Base-by-base conservation (phyloP, 1,140 invertebrate genomes). In the Arctopsyche grandis region DNA sequence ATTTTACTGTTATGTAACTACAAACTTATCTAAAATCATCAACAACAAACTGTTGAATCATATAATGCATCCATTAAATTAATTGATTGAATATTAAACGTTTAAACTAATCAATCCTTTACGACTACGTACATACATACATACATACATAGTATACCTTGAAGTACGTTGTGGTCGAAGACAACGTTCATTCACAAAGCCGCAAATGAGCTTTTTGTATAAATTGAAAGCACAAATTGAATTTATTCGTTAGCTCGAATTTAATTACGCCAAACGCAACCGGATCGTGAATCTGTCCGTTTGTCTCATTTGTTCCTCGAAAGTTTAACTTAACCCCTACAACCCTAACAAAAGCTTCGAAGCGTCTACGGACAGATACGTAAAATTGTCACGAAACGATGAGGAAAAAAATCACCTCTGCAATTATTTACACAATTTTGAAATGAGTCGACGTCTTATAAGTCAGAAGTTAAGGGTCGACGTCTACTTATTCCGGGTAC, bases 361-460 rank as follows among this genome's bases (percentile, higher is more conserved):
- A 9, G 56, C 16, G 7, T 19, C 16, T 19, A 60, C 5, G 21
- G 21, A 9, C 9, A 16, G n/a, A 52, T n/a, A n/a, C n/a, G n/a
- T n/a, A n/a, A n/a, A n/a, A n/a, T n/a, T n/a, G n/a, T n/a, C n/a
- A n/a, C n/a, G n/a, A n/a, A n/a, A n/a, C n/a, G n/a, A n/a, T n/a
- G n/a, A n/a, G n/a, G n/a, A n/a, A n/a, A 52, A 52, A 52, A 52
- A 52, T 52, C 12, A 52, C 4, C 12, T 1, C 12, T 52, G 48
- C 5, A 60, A 60, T 19, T 60, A 19, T 7, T 38, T 7, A 38
- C 29, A 4, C 29, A 38, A 38, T 38, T 38, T 38, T 5, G 21
- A 60, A 60, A 60, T 19, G 48, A 14, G 56, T 16, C 56, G 78
- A 69, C 75, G 71, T 78, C 69, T 73, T 82, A 74, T 78, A 79